phyloP scores from a whole-genome alignment of 2,113 vertebrate species.

The Festucalex cinctus region DNA sequence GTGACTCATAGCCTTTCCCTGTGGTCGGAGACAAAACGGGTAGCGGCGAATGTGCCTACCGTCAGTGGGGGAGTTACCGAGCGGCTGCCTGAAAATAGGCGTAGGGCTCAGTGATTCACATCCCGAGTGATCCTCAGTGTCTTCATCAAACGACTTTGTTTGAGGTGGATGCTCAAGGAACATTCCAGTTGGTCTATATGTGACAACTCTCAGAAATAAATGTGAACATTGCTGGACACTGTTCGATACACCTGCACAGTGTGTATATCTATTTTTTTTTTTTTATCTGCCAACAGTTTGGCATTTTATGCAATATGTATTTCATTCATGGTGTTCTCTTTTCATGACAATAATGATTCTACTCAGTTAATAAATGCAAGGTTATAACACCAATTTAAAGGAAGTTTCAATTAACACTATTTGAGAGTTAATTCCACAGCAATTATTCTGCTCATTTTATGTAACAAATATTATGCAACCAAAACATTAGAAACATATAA shows the following conservation, averaged over 20 bases:
- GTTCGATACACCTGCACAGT: background rate
- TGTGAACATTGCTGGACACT: background rate
- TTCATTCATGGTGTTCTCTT: background rate
- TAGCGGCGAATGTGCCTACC: slow-evolving; percentile 54
- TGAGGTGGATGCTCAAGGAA: slow-evolving; percentile 48
- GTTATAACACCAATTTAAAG: too few species aligned
- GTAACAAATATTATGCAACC: too few species aligned
- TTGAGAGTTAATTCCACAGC: too few species aligned
- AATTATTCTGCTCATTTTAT: too few species aligned
- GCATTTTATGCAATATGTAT: background rate
- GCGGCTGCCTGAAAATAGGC: slow-evolving; percentile 14
- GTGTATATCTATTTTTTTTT: too few species aligned
- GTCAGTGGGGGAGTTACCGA: slow-evolving; percentile 51
- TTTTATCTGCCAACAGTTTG: background rate
- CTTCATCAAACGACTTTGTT: slow-evolving; percentile 59
- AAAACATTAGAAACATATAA: too few species aligned
- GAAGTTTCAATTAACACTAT: too few species aligned
- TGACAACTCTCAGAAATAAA: background rate
- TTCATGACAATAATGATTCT: background rate
- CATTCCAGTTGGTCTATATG: slow-evolving; percentile 22
- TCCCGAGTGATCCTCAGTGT: slow-evolving; percentile 17
- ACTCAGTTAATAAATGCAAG: too few species aligned
- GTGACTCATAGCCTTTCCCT: slow-evolving; percentile 58
- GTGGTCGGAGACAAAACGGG: slow-evolving; percentile 47
- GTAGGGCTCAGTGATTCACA: slow-evolving; percentile 10